Evolutionary conservation across 2,888 invertebrate genomes (phyloP).

Genomic region (Ephialtes manifestator): DNA sequence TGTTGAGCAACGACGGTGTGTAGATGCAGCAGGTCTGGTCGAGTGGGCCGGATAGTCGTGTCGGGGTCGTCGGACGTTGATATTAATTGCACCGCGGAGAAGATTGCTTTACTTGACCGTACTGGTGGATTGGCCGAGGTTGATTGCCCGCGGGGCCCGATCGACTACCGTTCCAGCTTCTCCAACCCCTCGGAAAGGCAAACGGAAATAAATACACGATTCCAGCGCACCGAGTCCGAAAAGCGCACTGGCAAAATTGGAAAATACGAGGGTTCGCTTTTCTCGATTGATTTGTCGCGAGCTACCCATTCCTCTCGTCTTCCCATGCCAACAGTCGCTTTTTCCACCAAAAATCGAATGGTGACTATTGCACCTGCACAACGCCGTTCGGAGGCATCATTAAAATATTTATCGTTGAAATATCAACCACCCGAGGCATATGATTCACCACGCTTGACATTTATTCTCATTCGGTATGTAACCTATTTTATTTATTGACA

Average conservation of each 20-base stretch:
- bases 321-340: conserved; percentile 45
- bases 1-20: conserved; percentile 48
- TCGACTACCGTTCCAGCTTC: conserved; percentile 68
- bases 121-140: conserved; percentile 65
- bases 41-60: conserved; percentile 36
- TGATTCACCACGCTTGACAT: conserved; percentile 44
- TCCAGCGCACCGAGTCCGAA: conserved; percentile 68
- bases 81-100: conserved; percentile 72
- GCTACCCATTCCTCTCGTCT: conserved; percentile 67
- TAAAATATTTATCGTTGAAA: conserved; percentile 80
- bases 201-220: conserved; percentile 74
- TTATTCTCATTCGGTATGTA: conserved; percentile 39
- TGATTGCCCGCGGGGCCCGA: conserved; percentile 70
- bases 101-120: conserved; percentile 73
- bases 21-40: conserved; percentile 12
- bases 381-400: conserved; percentile 76
- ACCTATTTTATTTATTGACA: conserved; percentile 18
- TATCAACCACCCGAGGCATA: conserved; percentile 31
- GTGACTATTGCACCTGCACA: conserved; percentile 4
- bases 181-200: conserved; percentile 68
- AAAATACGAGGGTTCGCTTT: conserved; percentile 68
- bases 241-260: conserved; percentile 70
- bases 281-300: conserved; percentile 79
- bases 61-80: conserved; percentile 68
- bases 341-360: conserved; percentile 30